These are phyloP conservation scores for Conistra vaccinii DNA, from an alignment of 2,888 invertebrate species.

Conservation along the genomic window DNA sequence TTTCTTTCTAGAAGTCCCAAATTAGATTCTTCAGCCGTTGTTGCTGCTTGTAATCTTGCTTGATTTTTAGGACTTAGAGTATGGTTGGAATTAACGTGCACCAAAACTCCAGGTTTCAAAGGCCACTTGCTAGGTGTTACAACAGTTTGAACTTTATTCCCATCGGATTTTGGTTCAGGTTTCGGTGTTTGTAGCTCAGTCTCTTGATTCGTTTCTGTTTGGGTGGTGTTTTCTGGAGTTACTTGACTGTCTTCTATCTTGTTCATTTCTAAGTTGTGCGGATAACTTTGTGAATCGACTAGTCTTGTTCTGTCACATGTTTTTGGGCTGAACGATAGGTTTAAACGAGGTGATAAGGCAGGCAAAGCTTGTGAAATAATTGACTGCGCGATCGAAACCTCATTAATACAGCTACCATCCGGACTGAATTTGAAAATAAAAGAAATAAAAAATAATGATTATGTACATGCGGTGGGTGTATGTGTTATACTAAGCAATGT, in stretches of 20 bases:
- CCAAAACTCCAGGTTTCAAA: constrained; percentile 96
- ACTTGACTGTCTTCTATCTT: constrained; percentile 80
- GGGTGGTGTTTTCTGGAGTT: constrained; percentile 79
- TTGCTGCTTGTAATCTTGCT: constrained; percentile 75
- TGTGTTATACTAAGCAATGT: constrained; percentile 28
- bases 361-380: constrained; percentile 90
- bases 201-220: constrained; percentile 69
- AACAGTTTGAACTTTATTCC: constrained; percentile 78
- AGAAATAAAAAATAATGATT: constrained; percentile 50
- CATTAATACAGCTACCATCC: constrained; percentile 89
- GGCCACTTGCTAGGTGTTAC: constrained; percentile 95
- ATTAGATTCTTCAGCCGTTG: constrained; percentile 77
- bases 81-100: constrained; percentile 96
- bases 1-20: constrained; percentile 86
- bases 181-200: constrained; percentile 75
- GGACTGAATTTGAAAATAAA: constrained; percentile 79
- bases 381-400: constrained; percentile 89
- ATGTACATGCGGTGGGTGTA: constrained; percentile 43
- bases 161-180: constrained; percentile 75
- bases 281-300: constrained; percentile 77
- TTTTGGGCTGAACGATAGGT: constrained; percentile 86
- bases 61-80: constrained; percentile 92
- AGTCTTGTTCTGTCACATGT: constrained; percentile 87
- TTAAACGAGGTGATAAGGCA: constrained; percentile 86
- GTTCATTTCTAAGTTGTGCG: constrained; percentile 81